Percentiles rank a stretch among this genome's conserved stretches.
Conservation (phyloP, 2,888 invertebrate genomes). For the Scaeva pyrastri region DNA sequence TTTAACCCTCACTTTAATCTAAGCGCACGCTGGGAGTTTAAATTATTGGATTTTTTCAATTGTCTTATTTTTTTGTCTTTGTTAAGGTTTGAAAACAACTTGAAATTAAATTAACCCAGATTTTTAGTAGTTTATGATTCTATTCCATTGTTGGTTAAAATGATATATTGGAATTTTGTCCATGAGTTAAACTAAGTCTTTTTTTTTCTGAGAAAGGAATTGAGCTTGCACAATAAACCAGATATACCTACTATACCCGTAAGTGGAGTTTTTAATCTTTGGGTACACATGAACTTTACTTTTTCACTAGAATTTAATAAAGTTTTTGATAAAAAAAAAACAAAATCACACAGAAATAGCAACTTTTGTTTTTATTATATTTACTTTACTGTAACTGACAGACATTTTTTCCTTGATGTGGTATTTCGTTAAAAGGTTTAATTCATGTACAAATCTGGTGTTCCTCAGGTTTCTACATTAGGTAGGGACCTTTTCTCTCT, state of each 20-base stretch:
- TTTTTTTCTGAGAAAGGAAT: slow-evolving; percentile 1
- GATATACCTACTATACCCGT: background rate
- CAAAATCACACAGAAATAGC: too few species aligned
- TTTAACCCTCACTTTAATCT: background rate
- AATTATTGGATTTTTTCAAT: slow-evolving; percentile 30
- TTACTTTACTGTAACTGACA: too few species aligned
- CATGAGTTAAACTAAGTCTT: background rate
- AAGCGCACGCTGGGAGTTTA: slow-evolving; percentile 40
- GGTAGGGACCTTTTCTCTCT: too few species aligned
- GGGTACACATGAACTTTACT: too few species aligned
- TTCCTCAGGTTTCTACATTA: too few species aligned
- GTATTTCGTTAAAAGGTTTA: too few species aligned
- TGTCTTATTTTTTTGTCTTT: background rate
- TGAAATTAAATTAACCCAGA: slow-evolving; percentile 61
- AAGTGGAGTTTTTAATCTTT: too few species aligned
- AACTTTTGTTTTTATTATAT: too few species aligned
- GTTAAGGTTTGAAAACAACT: slow-evolving; percentile 28
- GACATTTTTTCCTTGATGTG: too few species aligned
- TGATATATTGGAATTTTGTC: slow-evolving; percentile 20
- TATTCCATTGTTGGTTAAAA: background rate
- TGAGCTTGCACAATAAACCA: slow-evolving; percentile 12
- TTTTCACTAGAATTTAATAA: too few species aligned
- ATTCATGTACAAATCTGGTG: too few species aligned
- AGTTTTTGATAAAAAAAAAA: too few species aligned
- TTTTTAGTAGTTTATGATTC: slow-evolving; percentile 1